Evolutionary conservation across 2,113 vertebrate species (phyloP).

Genomic region (Heterotis niloticus): DNA sequence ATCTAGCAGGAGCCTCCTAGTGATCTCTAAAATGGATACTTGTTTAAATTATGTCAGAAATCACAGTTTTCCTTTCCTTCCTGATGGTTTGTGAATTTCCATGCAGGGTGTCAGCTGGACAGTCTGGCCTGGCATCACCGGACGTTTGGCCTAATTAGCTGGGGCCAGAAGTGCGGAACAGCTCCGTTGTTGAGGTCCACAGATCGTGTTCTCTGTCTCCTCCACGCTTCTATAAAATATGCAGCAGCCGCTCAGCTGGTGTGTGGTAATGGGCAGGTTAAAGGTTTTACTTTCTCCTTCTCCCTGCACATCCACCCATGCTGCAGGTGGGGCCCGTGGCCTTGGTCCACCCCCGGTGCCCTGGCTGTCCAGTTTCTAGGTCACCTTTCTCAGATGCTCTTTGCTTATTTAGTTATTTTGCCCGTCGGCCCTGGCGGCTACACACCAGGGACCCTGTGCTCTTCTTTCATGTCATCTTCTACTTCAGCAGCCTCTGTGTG

Average conservation of each 20-base stretch:
- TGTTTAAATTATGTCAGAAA: no score
- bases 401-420: background rate
- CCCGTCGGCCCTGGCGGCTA: background rate
- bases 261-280: background rate
- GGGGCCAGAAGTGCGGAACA: background rate
- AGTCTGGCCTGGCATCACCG: background rate
- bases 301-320: background rate
- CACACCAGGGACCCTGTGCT: background rate
- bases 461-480: background rate
- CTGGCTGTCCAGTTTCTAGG: background rate
- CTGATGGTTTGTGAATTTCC: no score
- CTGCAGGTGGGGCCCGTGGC: background rate
- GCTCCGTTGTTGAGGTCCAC: background rate
- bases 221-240: constrained; percentile 20
- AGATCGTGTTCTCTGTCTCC: background rate
- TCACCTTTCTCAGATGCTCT: constrained; percentile 1
- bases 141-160: constrained; percentile 21
- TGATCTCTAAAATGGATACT: no score
- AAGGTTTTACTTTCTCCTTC: background rate
- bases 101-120: background rate
- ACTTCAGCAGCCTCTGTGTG: background rate
- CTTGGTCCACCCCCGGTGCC: background rate
- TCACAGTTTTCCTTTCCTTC: no score
- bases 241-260: background rate
- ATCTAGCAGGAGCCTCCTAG: no score